Conservation (phyloP, 1,140 invertebrate species). For the Tenebrio molitor region DNA sequence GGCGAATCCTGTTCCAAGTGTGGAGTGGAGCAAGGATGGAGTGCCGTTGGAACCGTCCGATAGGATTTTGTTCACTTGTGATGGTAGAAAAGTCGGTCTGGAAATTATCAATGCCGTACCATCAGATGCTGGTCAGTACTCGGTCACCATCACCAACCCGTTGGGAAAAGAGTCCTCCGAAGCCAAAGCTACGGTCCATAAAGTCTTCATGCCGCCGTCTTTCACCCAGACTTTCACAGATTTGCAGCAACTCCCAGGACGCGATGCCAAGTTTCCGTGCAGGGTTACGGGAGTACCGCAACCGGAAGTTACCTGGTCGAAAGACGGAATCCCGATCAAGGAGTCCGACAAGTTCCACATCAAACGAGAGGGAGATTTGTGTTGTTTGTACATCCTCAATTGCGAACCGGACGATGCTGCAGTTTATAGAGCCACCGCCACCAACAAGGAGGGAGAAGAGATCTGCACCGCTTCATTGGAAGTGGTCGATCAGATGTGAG, state of each 20-base stretch:
- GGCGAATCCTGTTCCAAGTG: constrained; percentile 90
- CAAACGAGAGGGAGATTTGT: constrained; percentile 83
- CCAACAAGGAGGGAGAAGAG: constrained; percentile 85
- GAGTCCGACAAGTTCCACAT: constrained; percentile 82
- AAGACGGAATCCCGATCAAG: constrained; percentile 78
- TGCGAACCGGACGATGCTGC: constrained; percentile 79
- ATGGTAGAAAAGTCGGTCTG: constrained; percentile 85
- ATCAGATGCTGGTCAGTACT: constrained; percentile 84
- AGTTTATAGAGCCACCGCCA: constrained; percentile 82
- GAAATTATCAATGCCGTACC: constrained; percentile 80
- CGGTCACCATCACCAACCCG: constrained; percentile 80
- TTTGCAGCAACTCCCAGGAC: constrained; percentile 83
- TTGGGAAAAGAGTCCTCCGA: constrained; percentile 79
- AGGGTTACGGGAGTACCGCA: constrained; percentile 87
- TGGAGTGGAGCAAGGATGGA: constrained; percentile 87
- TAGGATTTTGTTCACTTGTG: constrained; percentile 79
- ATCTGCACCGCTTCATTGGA: constrained; percentile 80
- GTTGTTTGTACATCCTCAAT: constrained; percentile 81
- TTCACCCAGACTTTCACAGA: constrained; percentile 90
- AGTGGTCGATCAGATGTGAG: constrained; percentile 87
- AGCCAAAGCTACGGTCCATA: constrained; percentile 81
- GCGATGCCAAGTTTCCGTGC: constrained; percentile 86
- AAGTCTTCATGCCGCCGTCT: constrained; percentile 82
- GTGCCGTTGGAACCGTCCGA: constrained; percentile 75
- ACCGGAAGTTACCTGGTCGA: constrained; percentile 90